phyloP scores from a whole-genome alignment of 1,140 invertebrate species.

The Epicauta chinensis region DNA sequence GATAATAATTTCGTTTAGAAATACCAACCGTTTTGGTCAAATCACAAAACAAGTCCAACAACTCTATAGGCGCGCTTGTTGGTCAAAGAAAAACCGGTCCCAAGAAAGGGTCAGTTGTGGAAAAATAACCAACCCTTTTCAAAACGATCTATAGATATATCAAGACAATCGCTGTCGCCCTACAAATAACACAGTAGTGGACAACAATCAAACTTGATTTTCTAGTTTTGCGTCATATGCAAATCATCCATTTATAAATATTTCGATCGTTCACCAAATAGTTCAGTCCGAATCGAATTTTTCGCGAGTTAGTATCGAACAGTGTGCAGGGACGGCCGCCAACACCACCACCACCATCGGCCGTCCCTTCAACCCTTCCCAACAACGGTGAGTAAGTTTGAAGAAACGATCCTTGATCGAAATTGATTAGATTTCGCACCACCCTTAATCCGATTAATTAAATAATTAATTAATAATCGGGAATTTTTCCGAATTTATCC shows the following conservation, averaged over 20 bases:
- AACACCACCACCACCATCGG: neutral
- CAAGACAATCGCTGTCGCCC: neutral
- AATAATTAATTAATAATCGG: slow-evolving; percentile 16
- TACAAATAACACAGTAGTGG: too few species aligned
- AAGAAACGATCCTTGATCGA: slow-evolving; percentile 13
- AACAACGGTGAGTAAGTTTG: slow-evolving; percentile 5
- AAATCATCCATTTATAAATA: neutral
- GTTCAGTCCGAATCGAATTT: slow-evolving; percentile 30
- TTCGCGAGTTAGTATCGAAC: slow-evolving; percentile 24
- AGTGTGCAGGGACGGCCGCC: slow-evolving; percentile 4
- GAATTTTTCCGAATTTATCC: slow-evolving; percentile 18
- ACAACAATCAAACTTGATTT: slow-evolving; percentile 30
- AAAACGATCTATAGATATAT: neutral
- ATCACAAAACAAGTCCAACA: too few species aligned
- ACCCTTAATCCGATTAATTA: slow-evolving; percentile 20
- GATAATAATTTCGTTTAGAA: too few species aligned
- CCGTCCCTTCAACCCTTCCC: too few species aligned
- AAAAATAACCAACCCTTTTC: slow-evolving; percentile 16
- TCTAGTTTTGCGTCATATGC: slow-evolving; percentile 27
- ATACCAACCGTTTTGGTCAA: too few species aligned
- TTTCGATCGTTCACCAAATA: slow-evolving; percentile 9
- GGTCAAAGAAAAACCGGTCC: slow-evolving; percentile 1
- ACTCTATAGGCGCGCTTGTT: neutral
- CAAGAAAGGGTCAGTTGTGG: slow-evolving; percentile 32
- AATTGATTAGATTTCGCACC: slow-evolving; percentile 21